Conservation (phyloP, 2,888 invertebrate genomes). For the Drosophila quinaria region DNA sequence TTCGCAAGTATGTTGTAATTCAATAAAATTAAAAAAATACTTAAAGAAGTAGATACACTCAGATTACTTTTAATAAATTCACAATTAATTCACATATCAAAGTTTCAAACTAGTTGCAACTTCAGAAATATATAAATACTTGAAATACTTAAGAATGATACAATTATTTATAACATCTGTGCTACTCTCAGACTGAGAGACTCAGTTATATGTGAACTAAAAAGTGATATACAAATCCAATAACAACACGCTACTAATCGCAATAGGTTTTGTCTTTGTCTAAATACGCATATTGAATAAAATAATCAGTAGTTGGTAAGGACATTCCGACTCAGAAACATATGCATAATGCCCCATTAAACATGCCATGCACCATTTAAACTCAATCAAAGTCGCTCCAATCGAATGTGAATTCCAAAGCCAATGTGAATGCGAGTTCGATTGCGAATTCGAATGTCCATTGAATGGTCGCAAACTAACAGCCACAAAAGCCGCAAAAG, state of each 20-base stretch:
- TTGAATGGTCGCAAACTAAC: slow-evolving; percentile 58
- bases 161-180: neutral
- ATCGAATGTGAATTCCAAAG: slow-evolving; percentile 28
- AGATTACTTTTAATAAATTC: no score
- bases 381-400: slow-evolving; percentile 62
- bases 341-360: slow-evolving; percentile 51
- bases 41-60: no score
- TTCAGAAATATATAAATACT: no score
- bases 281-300: neutral
- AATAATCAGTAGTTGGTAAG: slow-evolving; percentile 30
- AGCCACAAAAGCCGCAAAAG: slow-evolving; percentile 68
- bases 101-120: no score
- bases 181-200: no score
- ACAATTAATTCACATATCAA: no score
- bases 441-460: slow-evolving; percentile 51
- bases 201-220: neutral
- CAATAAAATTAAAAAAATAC: no score
- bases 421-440: slow-evolving; percentile 45
- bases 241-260: neutral
- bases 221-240: neutral
- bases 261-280: neutral
- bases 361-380: slow-evolving; percentile 59
- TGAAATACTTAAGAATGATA: no score
- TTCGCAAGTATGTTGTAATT: no score
- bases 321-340: neutral